Percentiles rank a stretch among this genome's conserved stretches.
Conservation (phyloP, 2,113 vertebrate genomes). For the Ceyx cyanopectus region DNA sequence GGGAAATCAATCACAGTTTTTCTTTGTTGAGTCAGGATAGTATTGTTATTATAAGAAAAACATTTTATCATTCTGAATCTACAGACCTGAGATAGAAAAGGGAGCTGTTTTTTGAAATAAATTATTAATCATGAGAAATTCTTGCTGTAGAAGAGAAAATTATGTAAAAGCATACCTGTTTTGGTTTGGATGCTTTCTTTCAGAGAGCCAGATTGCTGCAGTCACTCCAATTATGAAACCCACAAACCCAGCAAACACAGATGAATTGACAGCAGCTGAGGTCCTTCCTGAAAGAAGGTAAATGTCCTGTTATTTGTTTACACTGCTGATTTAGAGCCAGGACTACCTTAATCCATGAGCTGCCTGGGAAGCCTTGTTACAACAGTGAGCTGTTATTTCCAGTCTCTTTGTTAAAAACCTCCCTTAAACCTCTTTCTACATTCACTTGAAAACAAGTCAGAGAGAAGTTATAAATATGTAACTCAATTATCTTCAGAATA, state of each 20-base stretch:
- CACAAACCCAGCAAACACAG: slow-evolving; percentile 38
- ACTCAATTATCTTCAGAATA: background rate
- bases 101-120: background rate
- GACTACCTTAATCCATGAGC: background rate
- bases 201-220: slow-evolving; percentile 72
- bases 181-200: slow-evolving; percentile 35
- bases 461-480: background rate
- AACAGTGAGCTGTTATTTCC: background rate
- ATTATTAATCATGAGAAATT: background rate
- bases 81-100: background rate
- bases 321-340: background rate
- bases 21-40: background rate
- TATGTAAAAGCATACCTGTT: background rate
- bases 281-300: slow-evolving; percentile 90
- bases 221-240: slow-evolving; percentile 71
- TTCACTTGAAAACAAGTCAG: background rate
- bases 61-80: background rate
- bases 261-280: slow-evolving; percentile 70
- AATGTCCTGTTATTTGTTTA: slow-evolving; percentile 30
- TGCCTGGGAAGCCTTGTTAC: background rate
- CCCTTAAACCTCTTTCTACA: background rate
- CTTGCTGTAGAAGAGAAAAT: background rate
- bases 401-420: background rate
- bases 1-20: background rate
- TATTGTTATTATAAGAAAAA: background rate